Conservation (phyloP, 2,113 vertebrate species). For the Coreoperca whiteheadi region DNA sequence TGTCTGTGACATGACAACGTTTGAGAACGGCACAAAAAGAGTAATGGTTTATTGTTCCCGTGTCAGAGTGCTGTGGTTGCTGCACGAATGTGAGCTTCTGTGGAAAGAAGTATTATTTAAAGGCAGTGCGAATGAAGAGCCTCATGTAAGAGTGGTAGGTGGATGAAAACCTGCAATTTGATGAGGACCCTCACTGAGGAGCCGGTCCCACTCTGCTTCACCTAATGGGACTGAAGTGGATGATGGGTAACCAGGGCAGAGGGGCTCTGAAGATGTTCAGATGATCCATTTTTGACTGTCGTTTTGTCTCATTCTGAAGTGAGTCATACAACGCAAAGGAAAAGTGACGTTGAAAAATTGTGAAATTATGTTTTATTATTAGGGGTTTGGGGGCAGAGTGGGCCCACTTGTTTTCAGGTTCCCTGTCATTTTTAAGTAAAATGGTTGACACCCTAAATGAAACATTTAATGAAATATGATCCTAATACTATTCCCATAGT, state of each 20-base stretch:
- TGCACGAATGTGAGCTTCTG: slow-evolving; percentile 30
- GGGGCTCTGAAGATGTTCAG: slow-evolving; percentile 50
- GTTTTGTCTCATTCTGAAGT: slow-evolving; percentile 17
- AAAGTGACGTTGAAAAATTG: slow-evolving; percentile 24
- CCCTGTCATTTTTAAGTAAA: not conserved
- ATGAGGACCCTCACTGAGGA: slow-evolving; percentile 66
- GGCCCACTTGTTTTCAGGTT: not conserved
- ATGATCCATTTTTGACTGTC: slow-evolving; percentile 25
- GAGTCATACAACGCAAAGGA: slow-evolving; percentile 21
- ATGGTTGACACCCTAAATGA: not conserved
- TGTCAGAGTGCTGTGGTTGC: slow-evolving; percentile 17
- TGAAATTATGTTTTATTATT: not conserved
- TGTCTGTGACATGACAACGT: slow-evolving; percentile 26
- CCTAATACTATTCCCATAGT: not conserved
- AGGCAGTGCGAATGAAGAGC: slow-evolving; percentile 49
- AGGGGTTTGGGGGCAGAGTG: not conserved
- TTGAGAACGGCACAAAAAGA: slow-evolving; percentile 17
- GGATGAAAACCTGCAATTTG: slow-evolving; percentile 50
- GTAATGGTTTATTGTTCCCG: slow-evolving; percentile 37
- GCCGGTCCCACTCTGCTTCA: slow-evolving; percentile 55
- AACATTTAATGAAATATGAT: not conserved
- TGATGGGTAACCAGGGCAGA: slow-evolving; percentile 62
- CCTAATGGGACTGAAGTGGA: slow-evolving; percentile 71
- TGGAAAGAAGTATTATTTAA: slow-evolving; percentile 40
- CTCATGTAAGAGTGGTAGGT: slow-evolving; percentile 57